phyloP scores from a whole-genome alignment of 53 echinoderm and acorn worm species.

The Mesocentrotus franciscanus region DNA sequence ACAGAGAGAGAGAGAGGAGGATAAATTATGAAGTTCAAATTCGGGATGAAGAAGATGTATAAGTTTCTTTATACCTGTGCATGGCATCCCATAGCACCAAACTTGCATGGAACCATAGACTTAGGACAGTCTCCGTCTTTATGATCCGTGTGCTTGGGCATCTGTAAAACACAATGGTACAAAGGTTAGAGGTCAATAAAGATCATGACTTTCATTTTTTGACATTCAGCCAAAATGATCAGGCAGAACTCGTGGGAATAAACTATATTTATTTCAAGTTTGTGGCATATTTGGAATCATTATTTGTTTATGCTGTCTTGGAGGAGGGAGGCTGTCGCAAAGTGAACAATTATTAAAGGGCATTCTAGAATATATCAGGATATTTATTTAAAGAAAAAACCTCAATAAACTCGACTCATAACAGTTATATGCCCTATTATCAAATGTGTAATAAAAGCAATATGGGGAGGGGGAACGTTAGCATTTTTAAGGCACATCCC shows the following conservation, averaged over 20 bases:
- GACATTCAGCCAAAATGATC: neutral
- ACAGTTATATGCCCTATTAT: too few species aligned
- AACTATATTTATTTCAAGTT: neutral
- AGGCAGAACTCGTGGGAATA: neutral
- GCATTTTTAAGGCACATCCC: too few species aligned
- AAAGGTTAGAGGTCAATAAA: neutral
- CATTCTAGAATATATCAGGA: too few species aligned
- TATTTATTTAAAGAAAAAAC: too few species aligned
- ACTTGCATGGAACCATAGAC: conserved; percentile 78
- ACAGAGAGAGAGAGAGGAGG: neutral
- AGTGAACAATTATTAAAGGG: too few species aligned
- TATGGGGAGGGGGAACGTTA: too few species aligned
- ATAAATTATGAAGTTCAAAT: neutral
- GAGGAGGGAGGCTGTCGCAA: too few species aligned
- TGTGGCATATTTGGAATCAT: too few species aligned
- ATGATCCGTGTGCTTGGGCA: conserved; percentile 77
- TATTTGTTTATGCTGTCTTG: too few species aligned
- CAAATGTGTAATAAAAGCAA: too few species aligned
- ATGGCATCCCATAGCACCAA: conserved; percentile 80
- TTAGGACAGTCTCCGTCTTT: conserved; percentile 86
- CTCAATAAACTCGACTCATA: too few species aligned
- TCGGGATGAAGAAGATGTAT: neutral
- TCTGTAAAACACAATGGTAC: conserved; percentile 60
- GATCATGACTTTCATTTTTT: neutral
- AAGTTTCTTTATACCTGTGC: conserved; percentile 67